phyloP scores from a whole-genome alignment of 2,797 vertebrate species.

The Peromyscus aztecus region DNA sequence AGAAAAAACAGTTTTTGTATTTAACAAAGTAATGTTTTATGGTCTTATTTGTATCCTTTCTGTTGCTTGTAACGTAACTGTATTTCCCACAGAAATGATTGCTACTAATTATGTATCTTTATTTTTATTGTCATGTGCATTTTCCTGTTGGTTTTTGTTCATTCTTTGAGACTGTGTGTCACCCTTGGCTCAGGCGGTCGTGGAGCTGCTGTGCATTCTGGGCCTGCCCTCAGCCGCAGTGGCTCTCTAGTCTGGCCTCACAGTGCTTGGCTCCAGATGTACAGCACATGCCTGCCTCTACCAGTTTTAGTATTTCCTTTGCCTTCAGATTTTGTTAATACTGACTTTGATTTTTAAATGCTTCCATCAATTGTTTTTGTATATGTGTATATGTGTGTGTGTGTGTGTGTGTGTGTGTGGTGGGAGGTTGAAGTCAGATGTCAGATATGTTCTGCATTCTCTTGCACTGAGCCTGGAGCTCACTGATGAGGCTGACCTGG shows the following conservation, averaged over 20 bases:
- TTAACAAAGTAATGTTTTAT: not conserved
- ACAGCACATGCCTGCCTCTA: not conserved
- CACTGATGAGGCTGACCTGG: not conserved
- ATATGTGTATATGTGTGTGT: too few species aligned
- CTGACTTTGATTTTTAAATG: constrained; percentile 37
- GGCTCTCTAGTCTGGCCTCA: not conserved
- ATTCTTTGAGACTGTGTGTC: not conserved
- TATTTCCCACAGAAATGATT: constrained; percentile 37
- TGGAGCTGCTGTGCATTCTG: not conserved
- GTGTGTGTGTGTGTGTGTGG: too few species aligned
- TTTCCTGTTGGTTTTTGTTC: not conserved
- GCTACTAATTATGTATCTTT: not conserved
- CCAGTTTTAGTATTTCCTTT: constrained; percentile 5
- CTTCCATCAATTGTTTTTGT: not conserved
- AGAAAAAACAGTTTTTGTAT: constrained; percentile 42
- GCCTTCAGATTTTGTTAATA: not conserved
- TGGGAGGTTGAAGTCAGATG: not conserved
- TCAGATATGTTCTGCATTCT: not conserved
- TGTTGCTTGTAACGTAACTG: constrained; percentile 55
- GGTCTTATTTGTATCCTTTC: constrained; percentile 1
- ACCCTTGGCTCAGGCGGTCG: not conserved
- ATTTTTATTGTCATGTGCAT: not conserved
- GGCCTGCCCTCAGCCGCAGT: not conserved
- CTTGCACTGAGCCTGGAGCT: not conserved
- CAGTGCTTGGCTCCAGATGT: not conserved